Base-by-base conservation (phyloP, 2,797 vertebrate genomes). In the Cossypha niveicapilla region DNA sequence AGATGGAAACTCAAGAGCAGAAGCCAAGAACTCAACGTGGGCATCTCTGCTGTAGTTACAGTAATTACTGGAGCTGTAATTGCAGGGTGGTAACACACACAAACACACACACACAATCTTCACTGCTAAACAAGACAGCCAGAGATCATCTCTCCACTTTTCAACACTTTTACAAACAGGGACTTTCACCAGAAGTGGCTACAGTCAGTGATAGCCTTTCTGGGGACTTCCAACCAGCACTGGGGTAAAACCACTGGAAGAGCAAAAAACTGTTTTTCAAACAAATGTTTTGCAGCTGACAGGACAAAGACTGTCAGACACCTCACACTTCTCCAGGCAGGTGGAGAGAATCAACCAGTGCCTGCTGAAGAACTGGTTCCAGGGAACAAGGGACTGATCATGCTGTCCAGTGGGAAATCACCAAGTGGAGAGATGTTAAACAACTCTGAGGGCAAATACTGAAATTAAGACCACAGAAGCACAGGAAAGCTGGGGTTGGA, bases 1-100 rank as follows among this genome's bases (percentile, higher is more conserved):
- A 97, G 97, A 97, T 97, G 95, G 97, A 94, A 92, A 97, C 83
- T 73, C 34, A 41, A 86, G 82, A 87, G 93, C 81, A 89, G 93
- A 63, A 92, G 96, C 96, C 92, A 97, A 97, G 92, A 96, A 91
- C 92, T 97, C 80, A 77, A 91, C 62, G 27, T 18, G 60, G 96
- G 87, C 96, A 96, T 90, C 94, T 96, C 62, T 60, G 56, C 84
- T 75, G 92, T 28, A 95, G 86, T 95, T 96, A 86, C 82, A 85
- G 86, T 87, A 97, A 95, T 90, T 78, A 65, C 51, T 68, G 70
- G 34, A 81, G 76, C 87, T 93, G 89, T 80, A 97, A 95, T 84
- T 90, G 80, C 79, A 84, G 90, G 65, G 74, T 66, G 65, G 58
- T 7, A 84, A 78, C 27, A 5, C 32, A 42, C 54, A 60, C 44